Percentiles rank a stretch among this genome's conserved stretches.
These are phyloP conservation scores for Chaetodon trifasciatus DNA, from an alignment of 2,797 vertebrate genomes.

Conservation along the genomic window DNA sequence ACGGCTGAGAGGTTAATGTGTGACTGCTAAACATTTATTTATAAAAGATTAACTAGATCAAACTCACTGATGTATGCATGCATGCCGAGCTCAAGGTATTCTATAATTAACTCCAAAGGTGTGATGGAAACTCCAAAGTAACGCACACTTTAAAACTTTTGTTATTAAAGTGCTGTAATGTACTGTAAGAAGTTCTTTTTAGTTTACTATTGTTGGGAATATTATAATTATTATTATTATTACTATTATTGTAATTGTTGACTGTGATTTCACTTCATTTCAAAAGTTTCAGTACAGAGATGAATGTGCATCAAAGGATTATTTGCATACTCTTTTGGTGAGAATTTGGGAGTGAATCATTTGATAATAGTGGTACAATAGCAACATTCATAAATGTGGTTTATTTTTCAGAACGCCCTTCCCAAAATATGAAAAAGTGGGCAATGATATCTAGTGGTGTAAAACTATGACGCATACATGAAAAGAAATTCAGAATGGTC, in stretches of 20 bases:
- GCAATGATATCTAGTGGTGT: no score
- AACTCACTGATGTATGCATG: background rate
- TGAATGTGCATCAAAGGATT: background rate
- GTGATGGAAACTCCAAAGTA: background rate
- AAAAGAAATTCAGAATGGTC: conserved; percentile 2
- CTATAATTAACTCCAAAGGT: background rate
- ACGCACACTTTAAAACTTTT: no score
- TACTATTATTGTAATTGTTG: background rate
- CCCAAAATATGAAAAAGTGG: background rate
- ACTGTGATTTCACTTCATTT: conserved; percentile 4
- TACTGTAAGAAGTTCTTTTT: no score
- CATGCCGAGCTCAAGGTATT: background rate
- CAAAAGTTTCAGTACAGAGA: background rate
- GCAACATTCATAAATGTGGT: background rate
- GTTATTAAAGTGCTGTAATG: background rate
- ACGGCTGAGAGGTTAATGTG: background rate
- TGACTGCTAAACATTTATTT: background rate
- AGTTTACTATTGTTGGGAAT: background rate
- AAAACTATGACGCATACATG: no score
- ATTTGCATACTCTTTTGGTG: background rate
- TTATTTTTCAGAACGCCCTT: background rate
- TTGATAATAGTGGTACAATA: background rate
- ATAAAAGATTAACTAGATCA: background rate
- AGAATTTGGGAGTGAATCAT: background rate
- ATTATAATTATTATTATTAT: background rate